Evolutionary conservation across 30 jellyfish, hydroid and myxozoan species (phyloP).

Genomic region (Cassiopea xamachana): DNA sequence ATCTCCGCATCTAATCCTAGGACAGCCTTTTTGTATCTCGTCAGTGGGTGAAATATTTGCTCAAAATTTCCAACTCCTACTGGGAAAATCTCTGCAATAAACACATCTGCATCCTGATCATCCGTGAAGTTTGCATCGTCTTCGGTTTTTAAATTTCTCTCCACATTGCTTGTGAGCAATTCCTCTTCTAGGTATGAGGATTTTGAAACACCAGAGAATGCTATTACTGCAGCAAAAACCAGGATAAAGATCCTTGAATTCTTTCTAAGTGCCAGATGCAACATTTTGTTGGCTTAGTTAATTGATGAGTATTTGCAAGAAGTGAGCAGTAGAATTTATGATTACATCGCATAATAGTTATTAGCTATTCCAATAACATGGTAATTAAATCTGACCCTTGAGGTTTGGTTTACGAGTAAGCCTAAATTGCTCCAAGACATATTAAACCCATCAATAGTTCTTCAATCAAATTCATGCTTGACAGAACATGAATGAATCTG

Average conservation of each 20-base stretch:
- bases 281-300: not conserved
- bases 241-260: slow-evolving; percentile 6
- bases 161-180: not conserved
- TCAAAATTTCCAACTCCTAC: slow-evolving; percentile 45
- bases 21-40: slow-evolving; percentile 60
- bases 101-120: slow-evolving; percentile 57
- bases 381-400: slow-evolving; percentile 10
- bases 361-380: slow-evolving; percentile 15
- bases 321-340: not conserved
- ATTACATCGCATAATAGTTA: slow-evolving; percentile 6
- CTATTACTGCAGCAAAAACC: slow-evolving; percentile 11
- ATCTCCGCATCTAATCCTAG: slow-evolving; percentile 67
- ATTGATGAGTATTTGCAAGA: not conserved
- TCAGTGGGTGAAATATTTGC: slow-evolving; percentile 62
- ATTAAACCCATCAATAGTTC: not conserved
- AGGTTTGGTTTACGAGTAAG: slow-evolving; percentile 26
- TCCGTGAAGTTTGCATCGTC: not conserved
- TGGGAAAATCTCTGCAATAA: slow-evolving; percentile 67
- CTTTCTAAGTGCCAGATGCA: not conserved
- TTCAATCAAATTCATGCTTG: slow-evolving; percentile 25
- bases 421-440: slow-evolving; percentile 30
- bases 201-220: not conserved
- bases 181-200: not conserved
- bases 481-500: slow-evolving; percentile 37
- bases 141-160: not conserved